Evolutionary conservation across 1,140 invertebrate genomes (phyloP).

Genomic region (Dendroctonus ponderosae): DNA sequence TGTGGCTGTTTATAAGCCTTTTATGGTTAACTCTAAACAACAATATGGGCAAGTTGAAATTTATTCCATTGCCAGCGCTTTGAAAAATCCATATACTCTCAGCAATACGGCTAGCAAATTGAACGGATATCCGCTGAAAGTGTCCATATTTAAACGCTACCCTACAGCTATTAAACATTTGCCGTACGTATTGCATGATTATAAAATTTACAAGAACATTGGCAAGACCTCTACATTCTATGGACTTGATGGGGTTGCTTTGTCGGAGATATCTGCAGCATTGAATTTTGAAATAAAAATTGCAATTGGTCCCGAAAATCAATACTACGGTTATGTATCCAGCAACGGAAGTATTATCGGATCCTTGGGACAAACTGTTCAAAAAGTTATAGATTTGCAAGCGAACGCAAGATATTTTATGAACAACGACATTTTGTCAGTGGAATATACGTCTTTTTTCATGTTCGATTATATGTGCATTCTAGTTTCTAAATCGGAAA

Average conservation of each 20-base stretch:
- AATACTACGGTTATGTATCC: constrained; percentile 7
- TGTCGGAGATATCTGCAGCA: constrained; percentile 6
- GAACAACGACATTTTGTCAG: neutral
- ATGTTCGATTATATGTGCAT: constrained; percentile 22
- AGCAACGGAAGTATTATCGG: constrained; percentile 10
- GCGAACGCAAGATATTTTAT: constrained; percentile 21
- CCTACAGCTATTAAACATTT: constrained; percentile 10
- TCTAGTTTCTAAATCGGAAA: constrained; percentile 12
- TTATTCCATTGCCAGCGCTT: neutral
- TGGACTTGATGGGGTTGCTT: constrained; percentile 22
- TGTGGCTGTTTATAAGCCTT: constrained; percentile 23
- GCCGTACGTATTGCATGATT: neutral
- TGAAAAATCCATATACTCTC: constrained; percentile 1
- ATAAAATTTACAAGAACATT: constrained; percentile 19
- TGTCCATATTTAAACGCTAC: constrained; percentile 29
- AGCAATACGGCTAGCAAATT: constrained; percentile 8
- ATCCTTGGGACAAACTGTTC: constrained; percentile 2
- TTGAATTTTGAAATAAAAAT: constrained; percentile 24
- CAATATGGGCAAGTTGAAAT: constrained; percentile 2
- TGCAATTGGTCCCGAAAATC: neutral
- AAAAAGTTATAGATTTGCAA: constrained; percentile 20
- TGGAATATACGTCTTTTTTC: constrained; percentile 14
- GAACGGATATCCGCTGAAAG: constrained; percentile 17
- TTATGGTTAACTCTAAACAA: constrained; percentile 3
- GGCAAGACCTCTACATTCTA: constrained; percentile 2